Conservation (phyloP, 53 echinoderm and acorn worm species). For the Patiria pectinifera region DNA sequence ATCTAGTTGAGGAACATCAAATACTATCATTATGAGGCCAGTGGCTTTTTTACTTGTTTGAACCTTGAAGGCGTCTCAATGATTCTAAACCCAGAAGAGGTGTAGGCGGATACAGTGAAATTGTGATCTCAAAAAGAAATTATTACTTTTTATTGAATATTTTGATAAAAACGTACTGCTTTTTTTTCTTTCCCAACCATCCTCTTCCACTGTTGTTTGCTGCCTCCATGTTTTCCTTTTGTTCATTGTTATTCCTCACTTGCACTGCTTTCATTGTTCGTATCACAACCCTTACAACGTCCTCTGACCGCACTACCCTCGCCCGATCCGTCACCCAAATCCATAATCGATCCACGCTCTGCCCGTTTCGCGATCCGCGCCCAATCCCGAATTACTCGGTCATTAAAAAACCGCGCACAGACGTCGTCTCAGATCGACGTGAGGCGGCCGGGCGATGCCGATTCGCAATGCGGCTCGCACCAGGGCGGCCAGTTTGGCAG, state of each 20-base stretch:
- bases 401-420: conserved; percentile 21
- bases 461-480: conserved; percentile 10
- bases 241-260: not conserved
- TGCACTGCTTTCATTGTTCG: not conserved
- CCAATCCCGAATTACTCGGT: not conserved
- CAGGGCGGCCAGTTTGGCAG: conserved; percentile 16
- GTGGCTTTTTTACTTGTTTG: no score
- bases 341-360: not conserved
- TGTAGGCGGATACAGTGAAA: no score
- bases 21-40: no score
- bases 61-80: no score
- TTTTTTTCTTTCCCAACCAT: not conserved
- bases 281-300: conserved; percentile 1
- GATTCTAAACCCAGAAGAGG: no score
- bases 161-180: not conserved
- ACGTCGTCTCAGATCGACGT: conserved; percentile 83
- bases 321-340: not conserved
- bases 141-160: not conserved
- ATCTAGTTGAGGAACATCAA: no score
- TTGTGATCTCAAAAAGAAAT: no score
- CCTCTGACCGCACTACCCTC: not conserved
- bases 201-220: not conserved
- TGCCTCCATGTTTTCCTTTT: not conserved
- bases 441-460: conserved; percentile 56
- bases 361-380: not conserved